A percentile compares a stretch with the other conserved stretches of the same genome.
These are phyloP conservation scores for Blennius ocellaris DNA, from an alignment of 2,113 vertebrate genomes.

Conservation along the genomic window DNA sequence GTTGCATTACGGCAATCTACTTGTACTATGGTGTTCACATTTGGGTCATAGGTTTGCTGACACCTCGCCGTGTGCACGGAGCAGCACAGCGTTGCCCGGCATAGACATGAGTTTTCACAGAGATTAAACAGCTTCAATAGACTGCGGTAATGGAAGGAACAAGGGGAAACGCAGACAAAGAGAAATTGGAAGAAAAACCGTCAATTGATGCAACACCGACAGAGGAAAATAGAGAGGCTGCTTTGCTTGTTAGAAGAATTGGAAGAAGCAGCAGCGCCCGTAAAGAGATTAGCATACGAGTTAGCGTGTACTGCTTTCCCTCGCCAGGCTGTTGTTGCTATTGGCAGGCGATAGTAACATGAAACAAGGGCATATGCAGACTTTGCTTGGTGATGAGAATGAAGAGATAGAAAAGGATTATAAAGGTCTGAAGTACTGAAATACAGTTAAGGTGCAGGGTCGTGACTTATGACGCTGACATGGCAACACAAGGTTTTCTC, in stretches of 20 bases:
- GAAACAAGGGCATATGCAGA: not conserved
- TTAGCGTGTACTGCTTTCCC: not conserved
- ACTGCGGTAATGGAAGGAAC: slow-evolving; percentile 9
- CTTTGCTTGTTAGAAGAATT: slow-evolving; percentile 44
- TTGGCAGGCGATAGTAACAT: not conserved
- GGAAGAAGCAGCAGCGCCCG: slow-evolving; percentile 8
- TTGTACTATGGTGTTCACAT: no score
- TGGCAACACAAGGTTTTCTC: no score
- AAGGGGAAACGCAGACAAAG: not conserved
- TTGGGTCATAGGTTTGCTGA: no score
- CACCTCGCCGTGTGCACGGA: no score
- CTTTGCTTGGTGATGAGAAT: not conserved
- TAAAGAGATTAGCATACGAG: slow-evolving; percentile 27
- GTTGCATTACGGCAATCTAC: no score
- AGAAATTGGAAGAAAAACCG: slow-evolving; percentile 9
- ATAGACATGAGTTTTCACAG: slow-evolving; percentile 3
- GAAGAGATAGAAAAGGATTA: not conserved
- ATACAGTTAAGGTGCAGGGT: no score
- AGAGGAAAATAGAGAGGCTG: slow-evolving; percentile 7
- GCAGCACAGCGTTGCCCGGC: no score
- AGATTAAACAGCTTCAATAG: not conserved
- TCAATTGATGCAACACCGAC: slow-evolving; percentile 24
- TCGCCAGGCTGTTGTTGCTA: slow-evolving; percentile 1
- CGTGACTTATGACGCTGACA: no score
- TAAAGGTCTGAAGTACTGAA: not conserved